A percentile compares a stretch with the other conserved stretches of the same genome.
Conservation (phyloP, 2,888 invertebrate species). For the Stenurella melanura region DNA sequence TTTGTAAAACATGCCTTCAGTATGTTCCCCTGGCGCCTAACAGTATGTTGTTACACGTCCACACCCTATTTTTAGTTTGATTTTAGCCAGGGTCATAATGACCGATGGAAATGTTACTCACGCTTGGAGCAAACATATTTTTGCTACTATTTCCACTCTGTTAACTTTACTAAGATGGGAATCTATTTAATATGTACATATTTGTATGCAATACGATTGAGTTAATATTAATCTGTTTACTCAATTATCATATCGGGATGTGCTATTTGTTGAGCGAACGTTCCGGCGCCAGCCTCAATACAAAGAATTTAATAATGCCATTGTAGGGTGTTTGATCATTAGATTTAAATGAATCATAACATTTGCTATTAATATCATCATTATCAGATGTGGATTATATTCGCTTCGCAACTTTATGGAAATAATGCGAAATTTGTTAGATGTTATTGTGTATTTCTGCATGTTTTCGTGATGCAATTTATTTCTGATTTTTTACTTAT, state of each 20-base stretch:
- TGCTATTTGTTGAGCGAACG: not conserved
- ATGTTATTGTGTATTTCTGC: too few relatives aligned
- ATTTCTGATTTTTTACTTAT: too few relatives aligned
- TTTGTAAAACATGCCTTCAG: not conserved
- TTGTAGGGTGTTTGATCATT: not conserved
- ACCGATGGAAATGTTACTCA: not conserved
- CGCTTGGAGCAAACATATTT: conserved; percentile 1
- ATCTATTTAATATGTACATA: not conserved
- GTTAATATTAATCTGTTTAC: not conserved
- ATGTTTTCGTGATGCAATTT: too few relatives aligned
- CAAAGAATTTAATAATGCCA: not conserved
- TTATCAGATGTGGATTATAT: not conserved
- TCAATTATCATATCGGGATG: not conserved
- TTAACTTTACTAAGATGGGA: not conserved
- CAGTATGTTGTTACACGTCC: not conserved
- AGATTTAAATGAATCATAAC: not conserved
- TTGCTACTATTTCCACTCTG: not conserved
- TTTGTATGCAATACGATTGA: not conserved
- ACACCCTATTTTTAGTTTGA: not conserved
- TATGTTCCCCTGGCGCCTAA: not conserved
- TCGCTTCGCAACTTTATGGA: not conserved
- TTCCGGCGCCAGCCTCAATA: not conserved
- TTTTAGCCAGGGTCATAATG: not conserved
- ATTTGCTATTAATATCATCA: not conserved
- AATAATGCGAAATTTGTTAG: not conserved